Evolutionary conservation across 2,797 vertebrate species (phyloP).

Genomic region (Ambastaia sidthimunki): DNA sequence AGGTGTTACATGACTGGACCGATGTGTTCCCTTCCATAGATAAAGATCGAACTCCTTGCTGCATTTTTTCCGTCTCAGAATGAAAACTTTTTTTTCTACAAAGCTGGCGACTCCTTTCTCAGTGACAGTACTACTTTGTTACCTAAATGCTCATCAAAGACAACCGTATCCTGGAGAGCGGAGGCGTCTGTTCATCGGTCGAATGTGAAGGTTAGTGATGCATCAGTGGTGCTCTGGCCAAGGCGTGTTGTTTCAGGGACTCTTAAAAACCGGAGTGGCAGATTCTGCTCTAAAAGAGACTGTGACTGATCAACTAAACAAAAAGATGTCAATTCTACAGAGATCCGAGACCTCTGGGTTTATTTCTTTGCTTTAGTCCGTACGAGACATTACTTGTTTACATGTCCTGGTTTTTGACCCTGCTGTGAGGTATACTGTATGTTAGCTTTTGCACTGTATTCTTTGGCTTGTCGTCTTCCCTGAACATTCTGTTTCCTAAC

Average conservation of each 20-base stretch:
- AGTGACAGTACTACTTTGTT: constrained; percentile 59
- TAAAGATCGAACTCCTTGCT: constrained; percentile 61
- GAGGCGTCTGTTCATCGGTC: constrained; percentile 49
- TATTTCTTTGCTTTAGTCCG: constrained; percentile 61
- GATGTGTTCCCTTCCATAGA: constrained; percentile 56
- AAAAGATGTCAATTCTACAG: constrained; percentile 69
- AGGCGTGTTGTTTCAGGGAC: constrained; percentile 61
- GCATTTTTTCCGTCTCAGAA: constrained; percentile 61
- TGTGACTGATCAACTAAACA: constrained; percentile 64
- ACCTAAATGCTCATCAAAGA: constrained; percentile 43
- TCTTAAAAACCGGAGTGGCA: constrained; percentile 49
- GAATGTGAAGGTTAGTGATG: constrained; percentile 50
- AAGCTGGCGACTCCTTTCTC: constrained; percentile 61
- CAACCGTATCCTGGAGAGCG: constrained; percentile 48
- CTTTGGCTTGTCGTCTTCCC: constrained; percentile 61
- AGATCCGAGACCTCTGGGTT: constrained; percentile 64
- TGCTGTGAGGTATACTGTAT: constrained; percentile 56
- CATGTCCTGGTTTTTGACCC: constrained; percentile 60
- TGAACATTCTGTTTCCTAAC: constrained; percentile 41
- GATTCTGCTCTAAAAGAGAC: constrained; percentile 61
- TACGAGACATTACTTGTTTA: constrained; percentile 66
- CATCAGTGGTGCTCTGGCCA: constrained; percentile 49
- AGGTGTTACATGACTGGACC: constrained; percentile 63
- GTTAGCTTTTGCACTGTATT: constrained; percentile 62
- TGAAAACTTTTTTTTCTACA: constrained; percentile 61